phyloP scores from a whole-genome alignment of 2,797 vertebrate genomes.

The Enteromius anoplus region DNA sequence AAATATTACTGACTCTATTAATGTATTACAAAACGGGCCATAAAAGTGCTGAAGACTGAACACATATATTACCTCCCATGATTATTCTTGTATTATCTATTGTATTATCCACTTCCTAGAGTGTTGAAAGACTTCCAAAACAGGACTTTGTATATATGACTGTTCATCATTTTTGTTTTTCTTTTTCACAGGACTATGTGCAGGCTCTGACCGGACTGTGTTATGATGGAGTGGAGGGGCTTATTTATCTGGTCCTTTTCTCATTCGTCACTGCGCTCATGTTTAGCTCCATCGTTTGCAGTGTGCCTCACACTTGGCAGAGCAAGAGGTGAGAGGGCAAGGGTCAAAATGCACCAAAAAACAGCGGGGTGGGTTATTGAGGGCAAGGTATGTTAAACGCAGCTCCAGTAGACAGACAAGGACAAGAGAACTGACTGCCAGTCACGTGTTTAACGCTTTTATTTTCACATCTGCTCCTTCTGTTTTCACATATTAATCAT shows the following conservation, averaged over 20 bases:
- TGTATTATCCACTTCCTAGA: background rate
- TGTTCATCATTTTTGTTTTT: background rate
- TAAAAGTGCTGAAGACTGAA: background rate
- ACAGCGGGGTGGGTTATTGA: background rate
- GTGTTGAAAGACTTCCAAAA: background rate
- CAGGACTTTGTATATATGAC: background rate
- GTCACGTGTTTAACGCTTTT: conserved; percentile 24
- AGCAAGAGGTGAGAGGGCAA: conserved; percentile 84
- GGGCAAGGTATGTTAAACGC: background rate
- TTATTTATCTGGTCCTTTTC: conserved; percentile 97
- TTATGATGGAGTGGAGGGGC: conserved; percentile 95
- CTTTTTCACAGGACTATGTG: conserved; percentile 86
- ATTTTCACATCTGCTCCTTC: conserved; percentile 41
- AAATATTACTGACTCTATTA: background rate
- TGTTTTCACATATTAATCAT: conserved; percentile 43
- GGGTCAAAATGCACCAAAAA: background rate
- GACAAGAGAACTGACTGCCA: conserved; percentile 31
- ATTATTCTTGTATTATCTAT: background rate
- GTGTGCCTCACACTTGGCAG: conserved; percentile 95
- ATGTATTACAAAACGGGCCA: background rate
- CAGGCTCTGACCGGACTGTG: conserved; percentile 95
- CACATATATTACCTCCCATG: background rate
- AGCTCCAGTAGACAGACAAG: background rate
- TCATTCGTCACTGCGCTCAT: conserved; percentile 97
- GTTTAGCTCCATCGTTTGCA: conserved; percentile 98